These are phyloP conservation scores for Conus canariensis DNA, from an alignment of 2,888 invertebrate species.

Conservation along the genomic window DNA sequence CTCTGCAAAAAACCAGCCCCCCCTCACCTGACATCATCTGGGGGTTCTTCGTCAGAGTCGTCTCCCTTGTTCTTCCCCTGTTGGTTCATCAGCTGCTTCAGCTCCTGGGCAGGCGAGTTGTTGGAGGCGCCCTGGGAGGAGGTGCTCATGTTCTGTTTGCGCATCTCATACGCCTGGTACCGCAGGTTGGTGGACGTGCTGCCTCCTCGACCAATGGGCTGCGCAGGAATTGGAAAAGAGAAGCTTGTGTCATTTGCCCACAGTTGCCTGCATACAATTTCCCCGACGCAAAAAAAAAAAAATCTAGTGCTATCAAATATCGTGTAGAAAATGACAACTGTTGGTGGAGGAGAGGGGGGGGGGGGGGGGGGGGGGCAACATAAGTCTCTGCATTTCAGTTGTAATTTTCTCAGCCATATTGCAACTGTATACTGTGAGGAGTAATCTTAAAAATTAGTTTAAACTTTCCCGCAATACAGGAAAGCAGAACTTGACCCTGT, in stretches of 20 bases:
- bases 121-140: slow-evolving; percentile 76
- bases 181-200: slow-evolving; percentile 83
- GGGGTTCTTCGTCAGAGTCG: slow-evolving; percentile 86
- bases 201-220: slow-evolving; percentile 18
- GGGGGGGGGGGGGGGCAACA: no score
- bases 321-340: no score
- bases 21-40: slow-evolving; percentile 87
- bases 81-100: slow-evolving; percentile 67
- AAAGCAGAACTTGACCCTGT: no score
- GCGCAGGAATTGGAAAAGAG: neutral
- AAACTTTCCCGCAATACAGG: no score
- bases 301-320: neutral
- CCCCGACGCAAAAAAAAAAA: neutral
- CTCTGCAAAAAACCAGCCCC: no score
- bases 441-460: no score
- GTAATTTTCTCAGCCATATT: no score
- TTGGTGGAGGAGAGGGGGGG: no score
- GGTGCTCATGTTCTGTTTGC: slow-evolving; percentile 48
- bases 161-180: slow-evolving; percentile 83
- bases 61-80: slow-evolving; percentile 72
- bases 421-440: no score
- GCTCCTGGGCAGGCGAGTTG: slow-evolving; percentile 76
- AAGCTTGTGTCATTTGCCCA: neutral
- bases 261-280: neutral
- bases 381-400: no score